These are phyloP conservation scores for Neolamprologus ventralis DNA, from an alignment of 2,113 vertebrate species.

Conservation along the genomic window DNA sequence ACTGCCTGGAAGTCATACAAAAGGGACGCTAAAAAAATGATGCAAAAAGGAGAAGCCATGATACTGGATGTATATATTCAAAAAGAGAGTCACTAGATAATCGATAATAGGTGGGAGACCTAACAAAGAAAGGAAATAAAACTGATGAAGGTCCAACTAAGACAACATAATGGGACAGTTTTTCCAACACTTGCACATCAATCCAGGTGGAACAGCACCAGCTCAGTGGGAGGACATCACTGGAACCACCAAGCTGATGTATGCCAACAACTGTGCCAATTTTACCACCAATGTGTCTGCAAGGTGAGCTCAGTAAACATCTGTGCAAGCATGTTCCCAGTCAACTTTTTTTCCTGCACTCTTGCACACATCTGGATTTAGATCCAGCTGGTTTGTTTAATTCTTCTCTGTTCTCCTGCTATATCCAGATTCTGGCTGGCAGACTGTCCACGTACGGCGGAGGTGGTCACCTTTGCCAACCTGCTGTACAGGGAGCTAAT, in stretches of 20 bases:
- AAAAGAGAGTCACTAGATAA: neutral
- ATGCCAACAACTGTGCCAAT: conserved; percentile 88
- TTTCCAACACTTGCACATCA: neutral
- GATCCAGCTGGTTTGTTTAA: neutral
- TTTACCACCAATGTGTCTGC: conserved; percentile 98
- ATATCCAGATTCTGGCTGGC: conserved; percentile 90
- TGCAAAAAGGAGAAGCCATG: neutral
- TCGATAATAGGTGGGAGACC: neutral
- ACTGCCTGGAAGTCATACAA: neutral
- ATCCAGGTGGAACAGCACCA: conserved; percentile 86
- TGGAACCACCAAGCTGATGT: conserved; percentile 93
- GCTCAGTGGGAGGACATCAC: conserved; percentile 99
- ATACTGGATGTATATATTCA: neutral
- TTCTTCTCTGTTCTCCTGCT: neutral
- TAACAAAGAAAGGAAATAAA: neutral
- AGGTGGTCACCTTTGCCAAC: conserved; percentile 90
- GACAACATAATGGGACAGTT: neutral
- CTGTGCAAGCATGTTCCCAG: neutral
- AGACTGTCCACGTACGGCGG: conserved; percentile 90
- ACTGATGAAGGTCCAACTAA: neutral
- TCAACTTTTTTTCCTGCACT: neutral
- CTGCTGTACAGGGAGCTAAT: conserved; percentile 90
- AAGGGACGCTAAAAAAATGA: neutral
- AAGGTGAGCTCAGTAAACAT: conserved; percentile 71
- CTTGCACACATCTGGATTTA: neutral